These are phyloP conservation scores for Ifrita kowaldi DNA, from an alignment of 2,113 vertebrate genomes.

Conservation along the genomic window DNA sequence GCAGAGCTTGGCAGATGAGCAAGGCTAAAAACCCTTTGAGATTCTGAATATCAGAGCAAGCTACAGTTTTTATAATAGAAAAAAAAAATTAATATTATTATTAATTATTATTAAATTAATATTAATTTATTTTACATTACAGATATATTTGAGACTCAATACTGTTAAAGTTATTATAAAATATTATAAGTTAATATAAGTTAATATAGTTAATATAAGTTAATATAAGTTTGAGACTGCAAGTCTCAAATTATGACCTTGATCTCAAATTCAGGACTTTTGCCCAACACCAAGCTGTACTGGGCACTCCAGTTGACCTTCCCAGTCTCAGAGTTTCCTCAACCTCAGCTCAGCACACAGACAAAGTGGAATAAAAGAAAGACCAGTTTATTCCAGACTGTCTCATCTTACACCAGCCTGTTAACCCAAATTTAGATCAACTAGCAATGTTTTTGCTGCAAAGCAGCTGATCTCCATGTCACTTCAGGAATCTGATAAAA, in stretches of 20 bases:
- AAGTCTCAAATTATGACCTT: background rate
- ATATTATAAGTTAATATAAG: background rate
- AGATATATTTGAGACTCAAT: background rate
- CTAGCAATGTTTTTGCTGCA: background rate
- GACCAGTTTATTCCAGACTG: background rate
- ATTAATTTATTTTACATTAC: background rate
- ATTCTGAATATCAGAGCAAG: background rate
- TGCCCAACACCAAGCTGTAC: background rate
- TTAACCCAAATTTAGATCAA: background rate
- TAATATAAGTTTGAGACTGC: too few species aligned
- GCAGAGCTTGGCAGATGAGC: background rate
- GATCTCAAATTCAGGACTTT: background rate
- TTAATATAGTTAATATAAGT: too few species aligned
- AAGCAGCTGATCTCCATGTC: background rate
- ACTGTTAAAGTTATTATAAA: background rate
- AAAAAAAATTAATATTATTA: background rate
- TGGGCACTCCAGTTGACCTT: rapidly evolving
- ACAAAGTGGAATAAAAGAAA: background rate
- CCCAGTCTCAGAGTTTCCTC: background rate
- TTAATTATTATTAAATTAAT: too few species aligned
- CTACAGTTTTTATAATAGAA: background rate
- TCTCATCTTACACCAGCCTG: background rate
- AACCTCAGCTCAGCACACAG: background rate
- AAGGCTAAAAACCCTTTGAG: background rate
- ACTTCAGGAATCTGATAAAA: background rate